These are phyloP conservation scores for Spizella passerina DNA, from an alignment of 2,797 vertebrate species.

Conservation along the genomic window DNA sequence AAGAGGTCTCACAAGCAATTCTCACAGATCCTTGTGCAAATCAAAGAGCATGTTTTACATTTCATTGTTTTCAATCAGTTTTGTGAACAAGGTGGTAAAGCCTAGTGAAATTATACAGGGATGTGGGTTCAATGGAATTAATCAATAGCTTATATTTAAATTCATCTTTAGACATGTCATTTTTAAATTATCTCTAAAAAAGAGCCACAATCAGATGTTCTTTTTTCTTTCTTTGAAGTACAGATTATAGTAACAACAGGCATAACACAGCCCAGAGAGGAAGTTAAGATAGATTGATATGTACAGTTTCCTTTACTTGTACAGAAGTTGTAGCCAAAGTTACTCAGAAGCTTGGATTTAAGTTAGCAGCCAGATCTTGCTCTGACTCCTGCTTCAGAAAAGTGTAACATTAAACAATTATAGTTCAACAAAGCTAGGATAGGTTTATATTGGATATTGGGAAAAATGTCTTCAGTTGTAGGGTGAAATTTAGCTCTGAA, in stretches of 20 bases:
- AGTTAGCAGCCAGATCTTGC: neutral
- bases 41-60: fast-evolving
- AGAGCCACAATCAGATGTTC: neutral
- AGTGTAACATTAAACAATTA: neutral
- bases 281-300: neutral
- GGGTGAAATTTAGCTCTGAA: neutral
- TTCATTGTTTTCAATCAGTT: neutral
- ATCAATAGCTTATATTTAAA: neutral
- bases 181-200: neutral
- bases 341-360: neutral
- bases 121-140: neutral
- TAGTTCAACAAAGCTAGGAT: neutral
- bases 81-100: neutral
- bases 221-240: neutral
- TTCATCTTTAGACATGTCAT: neutral
- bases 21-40: neutral
- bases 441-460: fast-evolving
- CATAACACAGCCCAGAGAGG: neutral
- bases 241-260: neutral
- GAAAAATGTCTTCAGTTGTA: neutral
- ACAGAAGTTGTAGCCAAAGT: neutral
- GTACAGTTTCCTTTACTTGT: neutral
- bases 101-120: neutral
- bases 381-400: neutral
- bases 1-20: neutral